Percentiles rank a stretch among this genome's conserved stretches.
These are phyloP conservation scores for Zalophus californianus DNA, from an alignment of 2,797 vertebrate genomes.

Conservation along the genomic window DNA sequence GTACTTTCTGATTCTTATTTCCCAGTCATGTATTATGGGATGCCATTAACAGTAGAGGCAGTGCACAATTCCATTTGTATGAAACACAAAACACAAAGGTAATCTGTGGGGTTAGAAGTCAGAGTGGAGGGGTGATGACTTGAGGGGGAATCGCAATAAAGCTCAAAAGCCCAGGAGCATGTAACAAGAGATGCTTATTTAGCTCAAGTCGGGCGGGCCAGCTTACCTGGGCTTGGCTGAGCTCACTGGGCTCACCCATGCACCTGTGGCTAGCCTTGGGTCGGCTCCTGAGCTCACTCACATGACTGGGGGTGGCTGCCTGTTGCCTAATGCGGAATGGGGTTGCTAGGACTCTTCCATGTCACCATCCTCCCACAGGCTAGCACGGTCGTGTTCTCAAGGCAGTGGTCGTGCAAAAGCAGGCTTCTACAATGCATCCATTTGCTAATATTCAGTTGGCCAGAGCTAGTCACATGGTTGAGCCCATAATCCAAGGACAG, in stretches of 20 bases:
- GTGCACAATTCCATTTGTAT: neutral
- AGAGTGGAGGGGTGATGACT: neutral
- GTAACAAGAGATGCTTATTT: neutral
- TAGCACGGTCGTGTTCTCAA: neutral
- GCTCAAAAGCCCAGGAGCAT: neutral
- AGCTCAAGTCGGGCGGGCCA: neutral
- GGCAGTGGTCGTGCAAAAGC: neutral
- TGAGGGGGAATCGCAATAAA: neutral
- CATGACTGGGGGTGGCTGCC: accelerated
- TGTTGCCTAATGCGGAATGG: neutral
- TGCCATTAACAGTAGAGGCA: neutral
- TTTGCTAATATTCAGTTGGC: neutral
- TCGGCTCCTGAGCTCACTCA: neutral
- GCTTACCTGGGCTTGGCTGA: neutral
- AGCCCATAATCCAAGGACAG: neutral
- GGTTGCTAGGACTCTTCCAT: no score
- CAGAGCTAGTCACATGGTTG: neutral
- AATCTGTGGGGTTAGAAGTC: neutral
- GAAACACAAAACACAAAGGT: neutral
- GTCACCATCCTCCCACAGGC: neutral
- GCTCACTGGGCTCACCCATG: neutral
- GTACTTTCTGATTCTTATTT: neutral
- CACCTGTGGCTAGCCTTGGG: neutral
- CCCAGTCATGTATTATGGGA: neutral
- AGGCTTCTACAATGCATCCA: neutral